These are phyloP conservation scores for Shargacucullia verbasci DNA, from an alignment of 2,888 invertebrate species.

Conservation along the genomic window DNA sequence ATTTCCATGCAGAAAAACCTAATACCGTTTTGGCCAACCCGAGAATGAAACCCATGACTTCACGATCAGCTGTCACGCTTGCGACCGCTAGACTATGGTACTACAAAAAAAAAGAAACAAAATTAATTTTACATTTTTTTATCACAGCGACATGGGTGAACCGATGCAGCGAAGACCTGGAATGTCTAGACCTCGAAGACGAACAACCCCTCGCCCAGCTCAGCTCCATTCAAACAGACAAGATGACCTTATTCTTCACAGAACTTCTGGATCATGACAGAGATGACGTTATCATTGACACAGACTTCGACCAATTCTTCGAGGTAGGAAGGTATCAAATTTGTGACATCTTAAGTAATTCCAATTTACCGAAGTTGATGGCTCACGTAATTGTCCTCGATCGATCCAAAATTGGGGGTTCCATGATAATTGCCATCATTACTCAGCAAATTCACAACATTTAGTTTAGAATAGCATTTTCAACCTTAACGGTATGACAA, in stretches of 20 bases:
- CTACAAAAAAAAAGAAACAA: not conserved
- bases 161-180: constrained; percentile 91
- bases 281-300: constrained; percentile 92
- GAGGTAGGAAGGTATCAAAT: constrained; percentile 68
- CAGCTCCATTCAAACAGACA: constrained; percentile 91
- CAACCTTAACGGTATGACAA: not conserved
- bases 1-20: no score
- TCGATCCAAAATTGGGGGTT: constrained; percentile 9
- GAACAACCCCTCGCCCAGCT: constrained; percentile 86
- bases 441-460: not conserved
- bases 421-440: constrained; percentile 7
- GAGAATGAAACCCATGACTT: no score
- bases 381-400: constrained; percentile 6
- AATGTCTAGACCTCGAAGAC: constrained; percentile 87
- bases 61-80: no score
- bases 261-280: constrained; percentile 92
- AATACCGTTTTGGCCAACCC: no score
- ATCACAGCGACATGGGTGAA: constrained; percentile 92
- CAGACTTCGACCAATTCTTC: constrained; percentile 92
- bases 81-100: no score
- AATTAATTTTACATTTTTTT: constrained; percentile 13
- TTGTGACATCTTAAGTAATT: constrained; percentile 33
- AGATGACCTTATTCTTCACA: constrained; percentile 92
- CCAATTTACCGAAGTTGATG: constrained; percentile 10
- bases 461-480: constrained; percentile 11